Percentiles rank a stretch among this genome's conserved stretches.
phyloP scores from a whole-genome alignment of 2,113 vertebrate genomes.

The Tylochromis polylepis region DNA sequence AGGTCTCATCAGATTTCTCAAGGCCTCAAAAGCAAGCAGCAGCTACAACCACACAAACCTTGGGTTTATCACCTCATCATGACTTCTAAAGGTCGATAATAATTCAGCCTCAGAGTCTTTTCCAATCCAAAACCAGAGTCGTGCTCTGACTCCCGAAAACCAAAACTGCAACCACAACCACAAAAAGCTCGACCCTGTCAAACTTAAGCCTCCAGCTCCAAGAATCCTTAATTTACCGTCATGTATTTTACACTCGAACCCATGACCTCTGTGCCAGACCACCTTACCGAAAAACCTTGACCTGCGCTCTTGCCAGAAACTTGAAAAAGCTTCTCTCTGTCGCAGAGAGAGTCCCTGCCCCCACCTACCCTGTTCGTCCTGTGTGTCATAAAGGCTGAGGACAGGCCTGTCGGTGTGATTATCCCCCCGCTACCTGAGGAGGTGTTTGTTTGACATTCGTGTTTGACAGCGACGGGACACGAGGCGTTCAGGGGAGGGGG shows the following conservation, averaged over 20 bases:
- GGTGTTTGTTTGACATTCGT: constrained; percentile 84
- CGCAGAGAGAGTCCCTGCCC: not conserved
- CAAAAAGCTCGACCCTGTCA: not conserved
- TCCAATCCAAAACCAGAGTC: constrained; percentile 15
- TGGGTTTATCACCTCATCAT: constrained; percentile 27
- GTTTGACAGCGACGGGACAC: constrained; percentile 79
- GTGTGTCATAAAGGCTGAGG: constrained; percentile 75
- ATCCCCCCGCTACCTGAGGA: constrained; percentile 79
- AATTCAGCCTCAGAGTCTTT: not conserved
- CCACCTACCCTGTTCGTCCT: not conserved
- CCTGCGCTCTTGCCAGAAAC: not conserved
- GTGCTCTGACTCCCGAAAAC: not conserved
- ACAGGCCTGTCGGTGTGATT: constrained; percentile 81
- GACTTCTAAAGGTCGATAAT: constrained; percentile 1
- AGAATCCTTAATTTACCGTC: not conserved
- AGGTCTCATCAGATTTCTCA: not conserved
- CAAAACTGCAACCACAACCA: not conserved
- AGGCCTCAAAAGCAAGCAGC: not conserved
- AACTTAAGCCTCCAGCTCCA: not conserved
- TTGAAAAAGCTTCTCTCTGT: not conserved
- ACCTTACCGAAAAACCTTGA: not conserved
- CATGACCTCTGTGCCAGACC: not conserved
- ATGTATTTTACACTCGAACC: not conserved
- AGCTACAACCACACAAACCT: not conserved
- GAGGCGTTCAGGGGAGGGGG: constrained; percentile 62